Evolutionary conservation across 2,797 vertebrate species (phyloP), one percentile per base, ranked within the genome.

Genomic region (Dendrocincla fuliginosa): DNA sequence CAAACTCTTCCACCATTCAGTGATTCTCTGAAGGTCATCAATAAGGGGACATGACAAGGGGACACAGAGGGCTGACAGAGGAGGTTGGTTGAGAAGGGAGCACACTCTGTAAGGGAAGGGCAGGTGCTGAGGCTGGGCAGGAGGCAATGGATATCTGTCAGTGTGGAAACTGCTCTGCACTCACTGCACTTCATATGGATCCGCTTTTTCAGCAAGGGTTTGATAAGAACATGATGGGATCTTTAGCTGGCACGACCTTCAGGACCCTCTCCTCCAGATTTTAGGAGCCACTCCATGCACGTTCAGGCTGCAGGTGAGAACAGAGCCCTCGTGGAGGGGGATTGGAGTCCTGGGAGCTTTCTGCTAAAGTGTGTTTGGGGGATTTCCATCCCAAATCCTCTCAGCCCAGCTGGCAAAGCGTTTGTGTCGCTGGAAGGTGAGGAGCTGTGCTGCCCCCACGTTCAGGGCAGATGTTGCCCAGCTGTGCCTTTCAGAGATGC

Each of bases 141-240:
- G 49, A 53, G 57, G 33, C 44, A 30, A 0, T 11, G 35, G 67
- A 5, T 28, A 30, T 17, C 33, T 70, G 4, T 49, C 28, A 9
- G 22, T 42, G 69, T 57, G 63, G 39, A 55, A 79, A 37, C 2
- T 1, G 18, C 4, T n/a, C 5, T 0, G 3, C 18, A 10, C 78
- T 93, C 77, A 67, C 32, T 65, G 33, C 24, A 22, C 46, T 88
- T 80, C 9, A 3, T 11, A 1, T 57, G 0, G 44, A 25, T 89
- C 63, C 94, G 42, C 68, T 64, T 82, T 85, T 87, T 46, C 97
- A 98, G 98, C 98, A 98, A 98, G 98, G 98, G 13, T 97, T 98
- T 24, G 98, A 98, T 52, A 97, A 98, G 86, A 98, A 95, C 85
- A 97, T 97, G 97, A 97, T 98, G 97, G 98, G 98, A 80, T 96